phyloP scores from a whole-genome alignment of 2,888 invertebrate genomes.

The Dione vanillae region DNA sequence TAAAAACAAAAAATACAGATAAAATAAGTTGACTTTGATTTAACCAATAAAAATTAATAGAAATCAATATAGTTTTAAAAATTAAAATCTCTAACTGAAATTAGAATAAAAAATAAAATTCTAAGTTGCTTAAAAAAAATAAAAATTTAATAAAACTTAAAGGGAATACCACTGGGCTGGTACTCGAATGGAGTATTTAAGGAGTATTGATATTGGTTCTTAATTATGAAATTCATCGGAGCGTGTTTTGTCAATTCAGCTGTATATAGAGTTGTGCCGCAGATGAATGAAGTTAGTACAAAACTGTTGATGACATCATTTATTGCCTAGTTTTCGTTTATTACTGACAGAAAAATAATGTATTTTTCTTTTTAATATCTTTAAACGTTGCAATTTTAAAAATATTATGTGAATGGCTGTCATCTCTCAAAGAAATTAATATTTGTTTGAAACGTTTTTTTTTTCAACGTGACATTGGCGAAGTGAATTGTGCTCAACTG shows the following conservation, averaged over 20 bases:
- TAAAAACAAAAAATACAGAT: too few species aligned
- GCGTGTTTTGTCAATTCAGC: slow-evolving; percentile 22
- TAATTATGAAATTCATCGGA: slow-evolving; percentile 22
- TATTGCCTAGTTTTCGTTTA: neutral
- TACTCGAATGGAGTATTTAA: slow-evolving; percentile 17
- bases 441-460: too few species aligned
- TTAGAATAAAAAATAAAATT: neutral
- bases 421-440: too few species aligned
- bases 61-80: neutral
- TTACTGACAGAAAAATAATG: too few species aligned
- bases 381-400: too few species aligned
- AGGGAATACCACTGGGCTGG: slow-evolving; percentile 5
- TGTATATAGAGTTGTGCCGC: slow-evolving; percentile 4
- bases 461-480: too few species aligned
- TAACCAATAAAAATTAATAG: too few species aligned
- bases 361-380: too few species aligned
- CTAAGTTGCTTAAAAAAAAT: neutral
- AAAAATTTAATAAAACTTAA: slow-evolving; percentile 14
- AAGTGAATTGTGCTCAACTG: too few species aligned
- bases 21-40: too few species aligned
- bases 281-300: slow-evolving; percentile 1
- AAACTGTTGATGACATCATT: slow-evolving; percentile 11
- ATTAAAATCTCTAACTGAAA: neutral
- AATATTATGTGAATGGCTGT: too few species aligned
- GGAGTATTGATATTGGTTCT: slow-evolving; percentile 27